Evolutionary conservation across 2,888 invertebrate species (phyloP), one percentile per base, ranked within the genome.

Genomic region (Rhagonycha fulva): DNA sequence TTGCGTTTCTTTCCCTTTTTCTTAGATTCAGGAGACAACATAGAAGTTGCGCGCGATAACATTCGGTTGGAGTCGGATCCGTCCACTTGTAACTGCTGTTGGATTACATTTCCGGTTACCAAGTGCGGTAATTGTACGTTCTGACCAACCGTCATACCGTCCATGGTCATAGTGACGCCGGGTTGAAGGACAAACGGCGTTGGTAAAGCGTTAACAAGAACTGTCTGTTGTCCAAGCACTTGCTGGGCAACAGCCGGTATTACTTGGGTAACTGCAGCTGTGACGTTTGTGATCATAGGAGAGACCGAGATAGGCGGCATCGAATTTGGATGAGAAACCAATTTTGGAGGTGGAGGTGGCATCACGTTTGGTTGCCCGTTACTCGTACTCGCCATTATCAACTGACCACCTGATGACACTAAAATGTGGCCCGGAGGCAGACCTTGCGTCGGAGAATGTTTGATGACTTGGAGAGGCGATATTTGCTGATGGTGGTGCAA

Each of bases 171-270:
- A 0, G 88, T 86, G 80, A 94, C 91, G 3, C 93, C 91, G 0
- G 94, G 94, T 83, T 95, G 95, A 63, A 96, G 90, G 7, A 96
- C 92, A 81, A 95, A 94, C 0, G 95, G 95, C 14, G 94, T 90
- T 69, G 93, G 94, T 78, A 96, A 88, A 0, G 95, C 92, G 84
- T 96, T 96, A 1, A 96, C 93, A 5, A 96, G 90, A 0, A 95
- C 94, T 0, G 95, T 93, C 28, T 94, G 94, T 84, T 93, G 94
- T 28, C 94, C 94, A 2, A 94, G 89, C 14, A 94, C 91, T 83
- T 93, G 91, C 81, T 92, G 93, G 69, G 84, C 84, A 0, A 91
- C 91, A 0, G 92, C 90, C 1, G 93, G 92, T 61, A 92, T 90
- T 0, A 92, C 92, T 86, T 93, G 93, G 10, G 91, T 90, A 9